Base-by-base conservation (phyloP, 2,888 invertebrate genomes). In the Drosophila acutilabella region DNA sequence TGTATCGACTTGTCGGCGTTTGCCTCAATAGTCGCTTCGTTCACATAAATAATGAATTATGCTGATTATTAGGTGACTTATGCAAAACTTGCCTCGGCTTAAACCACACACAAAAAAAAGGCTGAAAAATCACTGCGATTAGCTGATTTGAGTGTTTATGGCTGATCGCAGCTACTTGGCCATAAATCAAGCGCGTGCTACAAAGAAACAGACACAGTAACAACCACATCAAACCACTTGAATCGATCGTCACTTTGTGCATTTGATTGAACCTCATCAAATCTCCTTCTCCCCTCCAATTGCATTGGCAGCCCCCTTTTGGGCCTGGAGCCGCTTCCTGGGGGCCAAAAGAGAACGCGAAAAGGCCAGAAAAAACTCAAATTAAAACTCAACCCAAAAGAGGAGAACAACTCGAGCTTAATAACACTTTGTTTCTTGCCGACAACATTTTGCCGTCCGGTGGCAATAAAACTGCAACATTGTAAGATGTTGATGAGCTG, bases 11-110 rank as follows among this genome's bases (percentile, higher is more conserved):
- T 47, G 14, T 18, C 48, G 30, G 42, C 33, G 23, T 23, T 42
- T 42, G 11, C 41, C 41, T 16, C 18, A 52, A 66, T 64, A 54
- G 64, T 30, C 42, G 30, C 30, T n/a, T 68, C 50, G 65, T 61
- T 54, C 69, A 72, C 58, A 83, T 85, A 85, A 85, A 82, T 84
- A 80, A 85, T 81, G 86, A 88, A 71, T 80, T 80, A 81, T 80
- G 83, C 70, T 78, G 81, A 81, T 83, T 85, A 85, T 85, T 85
- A 83, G 80, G 65, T 71, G 78, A 82, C 85, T 85, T 85, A 85
- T 88, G 85, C 81, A 80, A 77, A 88, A 70, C 54, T 62, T 64
- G 50, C 41, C 48, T 14, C 14, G 26, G 44, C 48, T 18, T 26
- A 16, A 47, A 38, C 16, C 5, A 13, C 30, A 33, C 5, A 13